Conservation (phyloP, 1,140 invertebrate species). For the Drosophila busckii region DNA sequence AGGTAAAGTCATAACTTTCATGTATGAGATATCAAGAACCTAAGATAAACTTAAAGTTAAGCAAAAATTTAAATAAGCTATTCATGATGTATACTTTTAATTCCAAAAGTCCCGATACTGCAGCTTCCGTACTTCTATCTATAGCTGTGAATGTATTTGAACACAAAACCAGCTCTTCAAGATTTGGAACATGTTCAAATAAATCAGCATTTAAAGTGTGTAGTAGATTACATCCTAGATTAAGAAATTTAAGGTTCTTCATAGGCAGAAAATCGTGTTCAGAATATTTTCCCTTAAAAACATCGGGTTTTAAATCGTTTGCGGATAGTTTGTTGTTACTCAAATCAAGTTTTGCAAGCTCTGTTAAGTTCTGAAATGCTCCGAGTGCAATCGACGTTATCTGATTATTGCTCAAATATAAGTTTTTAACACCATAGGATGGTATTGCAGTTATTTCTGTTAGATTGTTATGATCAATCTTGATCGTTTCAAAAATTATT, state of each 20-base stretch:
- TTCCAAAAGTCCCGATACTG: slow-evolving; percentile 82
- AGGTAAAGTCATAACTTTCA: slow-evolving; percentile 82
- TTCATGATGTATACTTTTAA: slow-evolving; percentile 81
- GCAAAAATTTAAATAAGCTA: neutral
- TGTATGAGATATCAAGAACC: slow-evolving; percentile 81
- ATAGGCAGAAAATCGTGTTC: slow-evolving; percentile 82
- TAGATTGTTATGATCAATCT: slow-evolving; percentile 60
- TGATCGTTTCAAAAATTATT: slow-evolving; percentile 72
- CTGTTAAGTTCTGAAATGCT: slow-evolving; percentile 83
- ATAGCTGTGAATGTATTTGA: slow-evolving; percentile 84
- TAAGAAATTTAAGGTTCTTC: slow-evolving; percentile 81
- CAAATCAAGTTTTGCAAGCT: slow-evolving; percentile 83
- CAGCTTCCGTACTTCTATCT: slow-evolving; percentile 81
- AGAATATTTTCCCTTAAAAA: slow-evolving; percentile 84
- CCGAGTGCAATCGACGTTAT: slow-evolving; percentile 82
- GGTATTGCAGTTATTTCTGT: slow-evolving; percentile 56
- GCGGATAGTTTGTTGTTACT: slow-evolving; percentile 84
- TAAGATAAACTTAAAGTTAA: neutral
- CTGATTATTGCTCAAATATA: slow-evolving; percentile 80
- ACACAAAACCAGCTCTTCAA: slow-evolving; percentile 84
- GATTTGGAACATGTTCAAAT: slow-evolving; percentile 84
- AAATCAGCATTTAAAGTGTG: slow-evolving; percentile 84
- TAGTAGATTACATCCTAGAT: slow-evolving; percentile 84
- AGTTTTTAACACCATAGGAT: slow-evolving; percentile 78
- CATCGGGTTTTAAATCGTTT: slow-evolving; percentile 81